Base-by-base conservation (phyloP, 2,888 invertebrate genomes). In the Lutraria lutraria region DNA sequence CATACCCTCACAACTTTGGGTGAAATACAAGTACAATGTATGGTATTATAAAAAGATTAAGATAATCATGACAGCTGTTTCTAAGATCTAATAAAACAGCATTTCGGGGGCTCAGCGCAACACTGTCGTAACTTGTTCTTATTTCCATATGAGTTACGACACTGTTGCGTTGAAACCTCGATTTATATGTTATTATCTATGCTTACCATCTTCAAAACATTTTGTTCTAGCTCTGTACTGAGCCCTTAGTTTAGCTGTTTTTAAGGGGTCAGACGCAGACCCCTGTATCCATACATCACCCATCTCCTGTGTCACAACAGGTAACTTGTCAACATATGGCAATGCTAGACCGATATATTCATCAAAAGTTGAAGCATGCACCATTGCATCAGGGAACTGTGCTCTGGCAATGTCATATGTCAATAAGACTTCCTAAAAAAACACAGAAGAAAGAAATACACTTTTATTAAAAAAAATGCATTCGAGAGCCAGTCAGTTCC, bases 281-380 rank as follows among this genome's bases (percentile, higher is more conserved):
- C 96, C 96, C 83, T 95, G 95, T 34, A 96, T 96, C 96, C 96
- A 96, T 0, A 95, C 95, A 91, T 96, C 96, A 0, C 96, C 96
- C 53, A 96, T 93, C 88, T 95, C 95, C 84, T 93, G 92, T 8
- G 90, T 91, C 29, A 95, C 90, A 52, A 94, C 89, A 21, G 95
- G 95, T 12, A 95, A 88, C 68, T 91, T 81, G 21, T 90, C 87
- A 79, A 93, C 91, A 56, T 94, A 88, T 19, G 92, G 88, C 52
- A 91, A 84, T 29, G 94, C 82, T 29, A 89, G 89, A 12, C 86
- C 91, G 19, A 93, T 91, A 89, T 94, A 95, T 31, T 93, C 89
- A 81, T 96, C 96, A 89, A 96, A 93, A 0, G 93, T 94, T 12
- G 95, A 94, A 0, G 95, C 95, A 80, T 92, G 85, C 6, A 95